Percentiles rank a stretch among this genome's conserved stretches.
These are phyloP conservation scores for Cichlasoma orientale DNA, from an alignment of 2,797 vertebrate species.

Conservation along the genomic window DNA sequence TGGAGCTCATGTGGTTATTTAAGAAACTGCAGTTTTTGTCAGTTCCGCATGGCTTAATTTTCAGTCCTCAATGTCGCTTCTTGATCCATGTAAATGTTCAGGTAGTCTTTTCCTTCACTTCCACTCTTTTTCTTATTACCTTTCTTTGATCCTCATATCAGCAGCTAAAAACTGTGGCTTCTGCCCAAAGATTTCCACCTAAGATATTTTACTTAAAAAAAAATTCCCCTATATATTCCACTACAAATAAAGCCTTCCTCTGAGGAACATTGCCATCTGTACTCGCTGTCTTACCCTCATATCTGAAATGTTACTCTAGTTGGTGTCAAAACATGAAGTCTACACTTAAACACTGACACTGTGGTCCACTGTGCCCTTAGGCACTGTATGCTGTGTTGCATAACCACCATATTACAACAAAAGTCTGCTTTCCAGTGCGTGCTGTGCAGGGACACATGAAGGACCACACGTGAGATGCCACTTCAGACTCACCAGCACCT, in stretches of 20 bases:
- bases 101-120: background rate
- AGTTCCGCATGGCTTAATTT: too few species aligned
- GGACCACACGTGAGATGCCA: slow-evolving; percentile 37
- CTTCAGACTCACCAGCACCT: slow-evolving; percentile 20
- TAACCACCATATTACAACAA: slow-evolving; percentile 27
- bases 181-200: background rate
- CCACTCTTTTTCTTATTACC: background rate
- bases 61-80: too few species aligned
- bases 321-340: slow-evolving; percentile 16
- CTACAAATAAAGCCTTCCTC: background rate
- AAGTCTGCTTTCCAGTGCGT: slow-evolving; percentile 21
- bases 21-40: too few species aligned
- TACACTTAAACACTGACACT: slow-evolving; percentile 20
- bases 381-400: slow-evolving; percentile 28
- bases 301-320: slow-evolving; percentile 1
- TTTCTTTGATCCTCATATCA: background rate
- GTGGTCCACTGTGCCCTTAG: background rate
- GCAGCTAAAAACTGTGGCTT: background rate
- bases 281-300: background rate
- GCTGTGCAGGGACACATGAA: slow-evolving; percentile 3
- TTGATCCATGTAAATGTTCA: too few species aligned
- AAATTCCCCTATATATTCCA: background rate
- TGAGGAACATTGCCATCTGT: background rate
- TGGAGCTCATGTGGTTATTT: too few species aligned
- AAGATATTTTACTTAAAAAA: background rate